phyloP scores from a whole-genome alignment of 2,113 vertebrate genomes.

The Sinocyclocheilus maitianheensis region DNA sequence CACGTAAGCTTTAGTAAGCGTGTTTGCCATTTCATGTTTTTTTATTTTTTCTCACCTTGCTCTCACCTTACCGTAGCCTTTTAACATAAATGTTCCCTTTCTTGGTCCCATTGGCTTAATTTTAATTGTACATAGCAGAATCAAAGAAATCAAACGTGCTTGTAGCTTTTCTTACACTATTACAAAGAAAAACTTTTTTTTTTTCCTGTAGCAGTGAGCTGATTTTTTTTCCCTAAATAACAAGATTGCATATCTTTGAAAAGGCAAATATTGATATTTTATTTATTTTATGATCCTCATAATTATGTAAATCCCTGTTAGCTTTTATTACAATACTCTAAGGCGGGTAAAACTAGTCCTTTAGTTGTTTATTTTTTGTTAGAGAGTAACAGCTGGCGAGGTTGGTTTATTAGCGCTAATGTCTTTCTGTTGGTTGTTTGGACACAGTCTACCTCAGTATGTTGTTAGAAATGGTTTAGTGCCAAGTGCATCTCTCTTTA shows the following conservation, averaged over 20 bases:
- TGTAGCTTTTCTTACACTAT: conserved; percentile 52
- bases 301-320: conserved; percentile 76
- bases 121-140: conserved; percentile 61
- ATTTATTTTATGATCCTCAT: conserved; percentile 92
- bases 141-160: conserved; percentile 41
- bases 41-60: no score
- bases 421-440: conserved; percentile 72
- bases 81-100: conserved; percentile 21
- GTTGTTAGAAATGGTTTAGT: conserved; percentile 66
- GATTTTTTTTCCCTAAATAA: conserved; percentile 76
- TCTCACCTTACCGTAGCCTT: background rate
- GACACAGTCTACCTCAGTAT: conserved; percentile 93
- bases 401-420: conserved; percentile 63
- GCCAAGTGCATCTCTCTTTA: conserved; percentile 37
- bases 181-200: no score
- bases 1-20: background rate
- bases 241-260: conserved; percentile 82
- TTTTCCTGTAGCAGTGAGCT: background rate
- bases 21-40: background rate
- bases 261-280: conserved; percentile 72
- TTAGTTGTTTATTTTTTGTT: conserved; percentile 73
- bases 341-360: conserved; percentile 57
- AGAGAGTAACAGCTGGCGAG: conserved; percentile 58
- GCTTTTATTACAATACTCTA: conserved; percentile 65
- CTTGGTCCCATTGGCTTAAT: conserved; percentile 47